Evolutionary conservation across 1,140 invertebrate species (phyloP), one percentile per base, ranked within the genome.

Genomic region (Polypedilum pembai): DNA sequence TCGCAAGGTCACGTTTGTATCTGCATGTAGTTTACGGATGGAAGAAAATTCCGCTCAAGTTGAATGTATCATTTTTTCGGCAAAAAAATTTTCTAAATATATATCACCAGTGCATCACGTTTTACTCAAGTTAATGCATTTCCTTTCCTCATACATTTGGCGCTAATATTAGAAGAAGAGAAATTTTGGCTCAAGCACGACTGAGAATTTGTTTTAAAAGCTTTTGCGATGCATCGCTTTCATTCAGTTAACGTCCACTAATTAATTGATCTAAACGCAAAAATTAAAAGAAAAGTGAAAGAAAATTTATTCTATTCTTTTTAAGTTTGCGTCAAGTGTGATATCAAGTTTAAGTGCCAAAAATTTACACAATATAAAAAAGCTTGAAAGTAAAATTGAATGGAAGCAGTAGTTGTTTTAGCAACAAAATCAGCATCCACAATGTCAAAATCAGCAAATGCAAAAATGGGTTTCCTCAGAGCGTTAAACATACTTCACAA

Each of bases 31-130:
- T 33, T n/a, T n/a, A n/a, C 24, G 24, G 5, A 33, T 33, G 24
- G 24, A 33, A 33, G 24, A 33, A 33, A 33, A 33, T 33, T 33
- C 5, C 5, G 5, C 24, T 45, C 8, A 8, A 45, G 41, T 45
- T 45, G 45, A 12, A 56, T n/a, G 45, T 56, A 56, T 56, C 45
- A n/a, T n/a, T n/a, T 3, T 8, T 56, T 56, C 45, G 12, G 45
- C 24, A 33, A 33, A 33, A 33, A 33, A 33, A 3, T 56, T 15
- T 56, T 15, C 45, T 56, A 12, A 56, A 15, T 15, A n/a, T 56
- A n/a, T 56, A 8, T 56, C 41, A 56, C n/a, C n/a, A 56, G 45
- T 56, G 45, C 45, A 56, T 56, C 45, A 56, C 45, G n/a, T 56
- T 56, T 56, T 12, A 12, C 45, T 33, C 5, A 33, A 33, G 24